Conservation (phyloP, 2,888 invertebrate species). For the Heliconius charithonia region DNA sequence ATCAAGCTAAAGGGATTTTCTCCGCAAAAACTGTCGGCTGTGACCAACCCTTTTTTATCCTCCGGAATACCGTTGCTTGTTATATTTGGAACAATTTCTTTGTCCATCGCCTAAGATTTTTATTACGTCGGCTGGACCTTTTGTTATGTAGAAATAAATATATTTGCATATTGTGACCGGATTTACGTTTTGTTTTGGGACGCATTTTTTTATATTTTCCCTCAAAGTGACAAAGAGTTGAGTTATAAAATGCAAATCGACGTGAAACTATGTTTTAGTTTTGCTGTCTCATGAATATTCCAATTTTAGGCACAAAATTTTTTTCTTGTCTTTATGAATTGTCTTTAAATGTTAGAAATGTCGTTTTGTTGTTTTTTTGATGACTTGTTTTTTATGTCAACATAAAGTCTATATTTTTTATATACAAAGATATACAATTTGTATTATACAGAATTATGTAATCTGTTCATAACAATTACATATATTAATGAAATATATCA, state of each 20-base stretch:
- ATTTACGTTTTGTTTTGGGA: slow-evolving; percentile 74
- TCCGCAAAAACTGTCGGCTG: slow-evolving; percentile 67
- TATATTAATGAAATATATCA: no score
- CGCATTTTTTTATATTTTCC: slow-evolving; percentile 63
- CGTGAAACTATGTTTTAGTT: slow-evolving; percentile 30
- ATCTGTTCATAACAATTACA: no score
- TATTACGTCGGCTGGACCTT: slow-evolving; percentile 68
- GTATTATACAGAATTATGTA: no score
- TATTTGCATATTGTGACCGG: slow-evolving; percentile 77
- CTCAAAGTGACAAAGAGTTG: slow-evolving; percentile 62
- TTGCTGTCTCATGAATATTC: slow-evolving; percentile 25
- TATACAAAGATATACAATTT: no score
- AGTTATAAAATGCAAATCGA: slow-evolving; percentile 70
- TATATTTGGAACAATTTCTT: slow-evolving; percentile 72
- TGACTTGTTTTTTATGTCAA: no score
- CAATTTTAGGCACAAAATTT: not conserved
- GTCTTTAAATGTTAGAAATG: not conserved
- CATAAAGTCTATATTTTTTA: no score
- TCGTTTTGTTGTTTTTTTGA: not conserved
- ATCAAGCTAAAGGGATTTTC: slow-evolving; percentile 75
- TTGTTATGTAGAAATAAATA: slow-evolving; percentile 61
- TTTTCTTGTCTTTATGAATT: not conserved
- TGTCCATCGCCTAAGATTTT: slow-evolving; percentile 72
- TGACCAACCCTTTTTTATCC: slow-evolving; percentile 72
- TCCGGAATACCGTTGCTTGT: slow-evolving; percentile 65